Base-by-base conservation (phyloP, 2,797 vertebrate species). In the Anguilla marmorata region DNA sequence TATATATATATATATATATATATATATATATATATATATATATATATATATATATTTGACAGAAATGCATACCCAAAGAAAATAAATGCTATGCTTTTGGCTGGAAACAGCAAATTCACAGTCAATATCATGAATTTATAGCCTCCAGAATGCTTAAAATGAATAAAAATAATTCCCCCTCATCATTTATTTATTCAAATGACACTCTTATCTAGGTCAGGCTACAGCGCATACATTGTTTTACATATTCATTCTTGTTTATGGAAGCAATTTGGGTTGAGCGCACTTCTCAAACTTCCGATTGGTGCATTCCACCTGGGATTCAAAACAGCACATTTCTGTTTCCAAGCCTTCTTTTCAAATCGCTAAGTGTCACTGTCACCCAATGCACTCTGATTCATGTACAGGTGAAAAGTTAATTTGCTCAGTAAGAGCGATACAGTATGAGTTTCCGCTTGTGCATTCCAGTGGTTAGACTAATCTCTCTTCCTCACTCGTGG, bases 391-490 rank as follows among this genome's bases (percentile, higher is more conserved):
- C 48, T 50, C 48, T 52, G 45, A 24, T 48, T 83, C 48, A 11
- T 48, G 80, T 27, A 41, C 2, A 48, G 80, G 80, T 52, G 80
- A 83, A 52, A 50, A 83, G 80, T 52, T 52, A 52, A 83, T 76
- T 41, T 76, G 48, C 48, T 83, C 80, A 7, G 27, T 72, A 27
- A 33, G 27, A 12, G 48, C 3, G 80, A 52, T 83, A n/a, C 16
- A 50, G 45, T 41, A 41, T 21, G 37, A 76, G 16, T 37, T 12
- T 76, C 69, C 72, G 37, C 19, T 76, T 27, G 72, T 12, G 14
- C 33, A 76, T 76, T 76, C 72, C 72, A 37, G 12, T 37, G 72
- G 72, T 82, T 50, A n/a, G 45, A 52, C 80, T 83, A 52, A 83
- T 83, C 80, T 83, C 45, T 83, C 19, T 52, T 52, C 80, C 48